A percentile compares a stretch with the other conserved stretches of the same genome.
Evolutionary conservation across 2,113 vertebrate genomes (phyloP).

Genomic region (Tapirus terrestris): DNA sequence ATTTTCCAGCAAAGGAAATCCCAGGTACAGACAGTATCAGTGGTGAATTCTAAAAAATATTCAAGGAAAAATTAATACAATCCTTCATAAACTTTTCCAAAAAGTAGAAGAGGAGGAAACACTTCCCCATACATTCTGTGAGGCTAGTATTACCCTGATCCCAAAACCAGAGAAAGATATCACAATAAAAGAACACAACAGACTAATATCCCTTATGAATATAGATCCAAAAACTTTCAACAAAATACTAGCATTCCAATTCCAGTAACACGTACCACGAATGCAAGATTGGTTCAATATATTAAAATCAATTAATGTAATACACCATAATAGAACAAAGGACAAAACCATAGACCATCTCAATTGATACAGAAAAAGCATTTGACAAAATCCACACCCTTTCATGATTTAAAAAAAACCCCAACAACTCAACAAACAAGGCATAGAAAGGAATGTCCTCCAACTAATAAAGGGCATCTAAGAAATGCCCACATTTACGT

Average conservation of each 20-base stretch:
- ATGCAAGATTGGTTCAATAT: neutral
- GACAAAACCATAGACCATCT: neutral
- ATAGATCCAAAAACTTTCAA: neutral
- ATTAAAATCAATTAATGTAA: slow-evolving; percentile 4
- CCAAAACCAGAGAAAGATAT: neutral
- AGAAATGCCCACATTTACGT: neutral
- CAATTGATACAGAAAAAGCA: neutral
- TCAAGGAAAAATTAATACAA: neutral
- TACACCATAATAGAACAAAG: neutral
- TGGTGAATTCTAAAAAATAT: neutral
- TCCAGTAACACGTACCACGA: neutral
- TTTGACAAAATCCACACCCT: neutral
- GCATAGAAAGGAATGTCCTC: neutral
- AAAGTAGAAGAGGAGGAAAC: neutral
- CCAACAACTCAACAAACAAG: neutral
- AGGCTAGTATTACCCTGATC: neutral
- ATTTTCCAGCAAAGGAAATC: neutral
- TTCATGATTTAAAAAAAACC: neutral
- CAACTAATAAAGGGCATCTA: neutral
- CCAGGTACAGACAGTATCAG: neutral
- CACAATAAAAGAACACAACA: neutral
- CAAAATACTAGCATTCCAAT: neutral
- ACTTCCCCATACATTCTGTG: neutral
- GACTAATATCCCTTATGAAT: neutral
- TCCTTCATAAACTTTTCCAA: neutral